Conservation (phyloP, 2,888 invertebrate species). For the Toxonevra muliebris region DNA sequence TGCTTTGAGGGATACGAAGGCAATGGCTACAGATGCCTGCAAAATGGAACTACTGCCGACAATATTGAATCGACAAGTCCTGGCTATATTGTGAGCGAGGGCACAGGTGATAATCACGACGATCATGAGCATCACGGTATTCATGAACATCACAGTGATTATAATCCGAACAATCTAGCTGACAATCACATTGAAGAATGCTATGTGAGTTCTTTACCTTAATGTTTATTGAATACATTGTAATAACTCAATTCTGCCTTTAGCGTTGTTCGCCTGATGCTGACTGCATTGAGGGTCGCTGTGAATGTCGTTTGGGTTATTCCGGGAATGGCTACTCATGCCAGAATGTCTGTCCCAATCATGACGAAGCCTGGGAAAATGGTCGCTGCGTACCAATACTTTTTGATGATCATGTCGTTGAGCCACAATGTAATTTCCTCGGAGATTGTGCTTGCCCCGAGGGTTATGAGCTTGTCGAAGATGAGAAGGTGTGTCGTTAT, state of each 20-base stretch:
- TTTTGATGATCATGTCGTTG: conserved; percentile 53
- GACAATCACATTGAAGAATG: conserved; percentile 48
- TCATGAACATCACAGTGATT: background rate
- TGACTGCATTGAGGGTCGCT: conserved; percentile 80
- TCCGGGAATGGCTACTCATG: conserved; percentile 74
- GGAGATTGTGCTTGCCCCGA: conserved; percentile 66
- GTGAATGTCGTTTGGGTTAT: conserved; percentile 75
- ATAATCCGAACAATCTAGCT: conserved; percentile 2
- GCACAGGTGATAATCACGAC: conserved; percentile 14
- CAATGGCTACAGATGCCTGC: conserved; percentile 78
- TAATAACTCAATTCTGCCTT: background rate
- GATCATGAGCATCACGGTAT: conserved; percentile 19
- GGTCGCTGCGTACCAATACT: conserved; percentile 55
- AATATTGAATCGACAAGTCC: conserved; percentile 50
- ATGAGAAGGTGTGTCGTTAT: conserved; percentile 49
- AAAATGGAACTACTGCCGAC: conserved; percentile 44
- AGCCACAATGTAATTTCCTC: conserved; percentile 59
- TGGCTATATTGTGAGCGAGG: conserved; percentile 21
- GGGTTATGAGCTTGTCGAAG: conserved; percentile 66
- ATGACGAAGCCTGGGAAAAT: conserved; percentile 58
- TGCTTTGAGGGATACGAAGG: conserved; percentile 86
- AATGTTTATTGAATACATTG: background rate
- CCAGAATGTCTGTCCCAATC: conserved; percentile 49
- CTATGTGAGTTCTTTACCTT: conserved; percentile 47
- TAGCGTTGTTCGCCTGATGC: conserved; percentile 72